These are phyloP conservation scores for Meleagris gallopavo DNA, from an alignment of 2,113 vertebrate species.

Conservation along the genomic window DNA sequence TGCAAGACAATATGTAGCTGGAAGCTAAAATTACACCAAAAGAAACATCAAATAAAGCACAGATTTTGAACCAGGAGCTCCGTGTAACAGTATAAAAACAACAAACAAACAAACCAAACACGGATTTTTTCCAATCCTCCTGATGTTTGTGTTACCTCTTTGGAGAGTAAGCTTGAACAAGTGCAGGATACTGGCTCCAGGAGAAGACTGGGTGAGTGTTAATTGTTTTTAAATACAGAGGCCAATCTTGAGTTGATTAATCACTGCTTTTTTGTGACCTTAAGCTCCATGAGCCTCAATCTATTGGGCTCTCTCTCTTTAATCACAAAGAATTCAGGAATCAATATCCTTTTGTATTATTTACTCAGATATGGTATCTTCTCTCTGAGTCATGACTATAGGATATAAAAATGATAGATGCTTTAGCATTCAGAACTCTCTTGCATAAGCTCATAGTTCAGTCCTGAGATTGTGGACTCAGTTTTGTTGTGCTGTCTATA, in stretches of 20 bases:
- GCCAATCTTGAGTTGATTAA: not conserved
- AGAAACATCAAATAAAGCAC: slow-evolving; percentile 15
- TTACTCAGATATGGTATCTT: slow-evolving; percentile 15
- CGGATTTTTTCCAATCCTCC: not conserved
- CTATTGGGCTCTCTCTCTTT: not conserved
- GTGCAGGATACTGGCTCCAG: not conserved
- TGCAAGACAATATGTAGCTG: not conserved
- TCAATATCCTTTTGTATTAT: not conserved
- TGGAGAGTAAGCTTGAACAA: not conserved
- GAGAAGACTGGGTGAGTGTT: not conserved
- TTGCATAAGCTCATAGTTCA: slow-evolving; percentile 5
- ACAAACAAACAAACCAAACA: not conserved
- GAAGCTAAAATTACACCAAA: slow-evolving; percentile 38
- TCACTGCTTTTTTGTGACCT: not conserved
- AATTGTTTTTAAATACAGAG: not conserved
- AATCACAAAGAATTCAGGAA: not conserved
- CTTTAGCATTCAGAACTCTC: not conserved
- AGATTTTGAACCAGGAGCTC: not conserved
- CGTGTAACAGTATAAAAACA: not conserved
- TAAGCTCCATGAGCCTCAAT: not conserved
- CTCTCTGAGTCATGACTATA: not conserved
- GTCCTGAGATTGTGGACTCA: not conserved
- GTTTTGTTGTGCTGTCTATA: not conserved
- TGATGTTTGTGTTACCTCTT: not conserved
- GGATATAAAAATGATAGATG: slow-evolving; percentile 13